Evolutionary conservation across 2,888 invertebrate genomes (phyloP).

Genomic region (Hyppa rectilinea): DNA sequence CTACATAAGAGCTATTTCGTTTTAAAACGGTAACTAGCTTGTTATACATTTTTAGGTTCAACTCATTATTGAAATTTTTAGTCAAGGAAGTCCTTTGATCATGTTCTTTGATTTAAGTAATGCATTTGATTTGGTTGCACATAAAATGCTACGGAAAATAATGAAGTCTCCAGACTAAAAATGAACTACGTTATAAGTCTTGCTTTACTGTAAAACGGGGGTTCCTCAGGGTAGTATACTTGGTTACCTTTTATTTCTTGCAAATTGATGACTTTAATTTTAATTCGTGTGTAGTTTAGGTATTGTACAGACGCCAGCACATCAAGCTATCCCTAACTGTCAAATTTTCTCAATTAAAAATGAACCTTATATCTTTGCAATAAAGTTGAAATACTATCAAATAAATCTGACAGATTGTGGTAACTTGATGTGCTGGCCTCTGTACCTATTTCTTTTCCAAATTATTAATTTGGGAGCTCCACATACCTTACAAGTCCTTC

Average conservation of each 20-base stretch:
- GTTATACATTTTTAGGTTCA: not conserved
- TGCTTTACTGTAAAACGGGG: not conserved
- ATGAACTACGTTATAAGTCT: not conserved
- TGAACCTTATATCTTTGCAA: too few species aligned
- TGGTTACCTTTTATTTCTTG: not conserved
- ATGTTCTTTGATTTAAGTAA: not conserved
- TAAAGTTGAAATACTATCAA: too few species aligned
- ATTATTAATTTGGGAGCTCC: not conserved
- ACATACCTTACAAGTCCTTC: conserved; percentile 95
- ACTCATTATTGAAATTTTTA: not conserved
- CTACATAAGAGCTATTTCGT: not conserved
- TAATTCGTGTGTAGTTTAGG: too few species aligned
- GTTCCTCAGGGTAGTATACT: conserved; percentile 5
- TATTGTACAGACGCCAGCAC: too few species aligned
- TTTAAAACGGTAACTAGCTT: conserved; percentile 1
- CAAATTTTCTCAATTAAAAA: too few species aligned
- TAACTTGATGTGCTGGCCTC: too few species aligned
- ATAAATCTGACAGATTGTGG: too few species aligned
- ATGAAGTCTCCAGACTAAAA: not conserved
- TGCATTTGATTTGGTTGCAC: conserved; percentile 13
- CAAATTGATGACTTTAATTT: not conserved
- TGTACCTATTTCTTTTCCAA: not conserved
- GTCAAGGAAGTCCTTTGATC: not conserved
- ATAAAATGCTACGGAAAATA: not conserved
- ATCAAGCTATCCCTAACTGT: too few species aligned